Evolutionary conservation across 2,888 invertebrate genomes (phyloP), one percentile per base, ranked within the genome.

Genomic region (Leucoma salicis): DNA sequence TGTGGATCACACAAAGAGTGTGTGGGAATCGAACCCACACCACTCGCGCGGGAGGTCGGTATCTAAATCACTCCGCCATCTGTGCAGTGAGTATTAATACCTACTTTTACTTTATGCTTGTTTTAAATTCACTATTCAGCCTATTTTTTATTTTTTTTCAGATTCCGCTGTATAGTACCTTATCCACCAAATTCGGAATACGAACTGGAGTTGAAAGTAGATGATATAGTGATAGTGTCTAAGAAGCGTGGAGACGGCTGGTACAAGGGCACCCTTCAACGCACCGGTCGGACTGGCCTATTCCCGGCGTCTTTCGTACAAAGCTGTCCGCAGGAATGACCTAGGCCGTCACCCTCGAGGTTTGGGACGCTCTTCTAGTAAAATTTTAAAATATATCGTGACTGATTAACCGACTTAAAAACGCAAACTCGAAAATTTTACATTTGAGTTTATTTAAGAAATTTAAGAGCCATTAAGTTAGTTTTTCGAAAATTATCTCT

Each of bases 271-370:
- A 97, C 96, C 0, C 92, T 96, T 58, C 95, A 96, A 59, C 92
- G 97, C 41, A 97, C 97, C 1, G 97, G 97, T 25, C 94, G 96
- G 63, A 96, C 96, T 3, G 98, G 98, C n/a, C 91, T 98, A 31
- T 98, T 98, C 85, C 98, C 98, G 1, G 97, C 97, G 35, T 97
- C 96, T 73, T 98, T 98, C 88, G 98, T 97, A 10, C 95, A 96
- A 75, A 92, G 93, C 55, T 82, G 77, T 51, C 75, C 78, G 13
- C 67, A 53, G 6, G 76, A 79, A 48, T 79, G 78, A 80, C 80
- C 42, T n/a, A 42, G 63, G 69, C 53, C 67, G 41, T 45, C 43
- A 3, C 65, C 58, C 11, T 54, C 59, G 18, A 58, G 63, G 46
- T 74, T 67, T 34, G 71, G 63, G 21, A 75, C 67, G 2, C 44